phyloP scores from a whole-genome alignment of 2,888 invertebrate genomes.

The Myathropa florea region DNA sequence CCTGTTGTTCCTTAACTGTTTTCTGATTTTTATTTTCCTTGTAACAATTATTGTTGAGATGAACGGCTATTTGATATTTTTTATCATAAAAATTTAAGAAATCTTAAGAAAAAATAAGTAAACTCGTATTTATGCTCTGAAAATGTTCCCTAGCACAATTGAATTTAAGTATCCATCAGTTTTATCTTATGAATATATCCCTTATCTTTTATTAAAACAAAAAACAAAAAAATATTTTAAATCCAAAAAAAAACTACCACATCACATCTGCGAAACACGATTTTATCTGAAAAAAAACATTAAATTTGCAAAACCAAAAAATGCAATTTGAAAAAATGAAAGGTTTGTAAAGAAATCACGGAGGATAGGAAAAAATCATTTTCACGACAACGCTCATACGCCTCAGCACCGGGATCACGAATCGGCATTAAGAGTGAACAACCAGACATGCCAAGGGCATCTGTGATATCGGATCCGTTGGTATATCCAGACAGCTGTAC shows the following conservation, averaged over 20 bases:
- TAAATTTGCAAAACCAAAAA: not conserved
- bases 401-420: conserved; percentile 79
- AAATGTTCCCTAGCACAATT: conserved; percentile 43
- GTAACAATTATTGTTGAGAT: conserved; percentile 21
- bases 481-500: conserved; percentile 67
- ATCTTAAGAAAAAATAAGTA: not conserved
- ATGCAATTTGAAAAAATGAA: conserved; percentile 31
- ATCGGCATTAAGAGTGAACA: conserved; percentile 77
- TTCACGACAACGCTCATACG: conserved; percentile 79
- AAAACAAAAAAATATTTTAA: not conserved
- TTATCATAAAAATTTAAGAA: not conserved
- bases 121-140: not conserved
- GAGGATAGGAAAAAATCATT: conserved; percentile 77
- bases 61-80: not conserved
- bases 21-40: not conserved
- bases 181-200: conserved; percentile 2
- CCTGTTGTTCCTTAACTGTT: not conserved
- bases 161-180: not conserved
- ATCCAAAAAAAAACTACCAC: conserved; percentile 12
- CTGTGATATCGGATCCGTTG: conserved; percentile 65
- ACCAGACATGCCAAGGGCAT: conserved; percentile 68
- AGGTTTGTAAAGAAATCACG: conserved; percentile 80
- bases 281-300: not conserved
- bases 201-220: conserved; percentile 6
- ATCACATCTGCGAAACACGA: conserved; percentile 14